Evolutionary conservation across 2,888 invertebrate species (phyloP), one percentile per base, ranked within the genome.

Genomic region (Watsonalla binaria): DNA sequence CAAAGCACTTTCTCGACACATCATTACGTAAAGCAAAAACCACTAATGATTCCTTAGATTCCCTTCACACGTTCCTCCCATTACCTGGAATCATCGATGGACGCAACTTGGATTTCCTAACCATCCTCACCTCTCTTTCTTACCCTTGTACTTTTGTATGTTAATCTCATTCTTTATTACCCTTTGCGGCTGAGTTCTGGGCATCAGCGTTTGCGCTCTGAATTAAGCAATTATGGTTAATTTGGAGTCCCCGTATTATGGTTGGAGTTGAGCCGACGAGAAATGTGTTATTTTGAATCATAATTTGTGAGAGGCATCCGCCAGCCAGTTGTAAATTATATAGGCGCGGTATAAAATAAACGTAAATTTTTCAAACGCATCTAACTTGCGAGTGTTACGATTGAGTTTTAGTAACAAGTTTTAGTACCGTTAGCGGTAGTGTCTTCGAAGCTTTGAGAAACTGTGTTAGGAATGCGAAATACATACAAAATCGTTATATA

Each of bases 161-260:
- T 59, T 61, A 60, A 59, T 83, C 82, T 67, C 73, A 58, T 54
- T 82, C 73, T 48, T 64, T 47, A 51, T 51, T 71, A 74, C 74
- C 78, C 76, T 79, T 79, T 76, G 76, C 81, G 75, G 72, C 71
- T 60, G 72, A 74, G 83, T 74, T 78, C 78, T 80, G 78, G 78
- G 79, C 83, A 83, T 85, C 75, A 78, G 75, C 80, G 78, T 75
- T 69, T 74, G 75, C 78, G 80, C 78, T 89, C 84, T 78, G 86
- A 89, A 90, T 90, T 90, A 90, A 90, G 90, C 88, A 90, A 90
- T 90, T 90, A 90, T 89, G 80, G 88, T 88, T 90, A 90, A 90
- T 90, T 90, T 89, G 78, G 84, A 86, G 80, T 83, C 82, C 84
- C 82, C 80, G 75, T 83, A 84, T 82, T 84, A 85, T 82, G 75